Evolutionary conservation across 2,113 vertebrate genomes (phyloP).

Genomic region (Grantiella picta): DNA sequence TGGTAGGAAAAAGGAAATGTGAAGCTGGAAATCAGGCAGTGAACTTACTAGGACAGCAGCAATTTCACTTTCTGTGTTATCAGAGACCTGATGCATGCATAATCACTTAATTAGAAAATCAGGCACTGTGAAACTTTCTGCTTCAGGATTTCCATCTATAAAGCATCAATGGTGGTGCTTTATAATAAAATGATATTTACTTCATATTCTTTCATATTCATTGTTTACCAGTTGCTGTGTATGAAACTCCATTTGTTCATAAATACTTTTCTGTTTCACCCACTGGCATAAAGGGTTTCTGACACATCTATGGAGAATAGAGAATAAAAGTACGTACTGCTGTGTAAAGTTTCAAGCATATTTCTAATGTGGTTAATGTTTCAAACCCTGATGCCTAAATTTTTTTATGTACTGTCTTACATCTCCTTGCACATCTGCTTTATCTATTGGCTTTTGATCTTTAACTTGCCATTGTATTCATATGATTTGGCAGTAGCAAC

Average conservation of each 20-base stretch:
- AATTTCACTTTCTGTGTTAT: neutral
- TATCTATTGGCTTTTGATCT: conserved; percentile 15
- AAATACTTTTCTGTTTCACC: neutral
- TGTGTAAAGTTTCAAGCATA: neutral
- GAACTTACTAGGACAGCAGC: neutral
- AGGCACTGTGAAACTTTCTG: neutral
- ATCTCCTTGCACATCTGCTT: conserved; percentile 14
- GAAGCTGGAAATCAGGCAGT: neutral
- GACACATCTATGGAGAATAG: neutral
- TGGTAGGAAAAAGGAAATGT: neutral
- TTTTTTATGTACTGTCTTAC: neutral
- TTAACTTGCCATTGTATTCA: neutral
- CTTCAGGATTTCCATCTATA: neutral
- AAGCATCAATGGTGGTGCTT: neutral
- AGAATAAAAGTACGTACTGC: neutral
- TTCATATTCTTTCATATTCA: neutral
- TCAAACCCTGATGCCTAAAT: neutral
- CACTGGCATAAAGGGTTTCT: neutral
- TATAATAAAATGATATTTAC: neutral
- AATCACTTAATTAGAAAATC: neutral
- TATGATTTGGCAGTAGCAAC: conserved; percentile 12
- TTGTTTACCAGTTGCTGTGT: neutral
- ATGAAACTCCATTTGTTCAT: neutral
- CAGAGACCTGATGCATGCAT: neutral
- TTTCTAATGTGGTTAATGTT: neutral